These are phyloP conservation scores for Noctuana brunneofusca DNA, from an alignment of 2,888 invertebrate species.

Conservation along the genomic window DNA sequence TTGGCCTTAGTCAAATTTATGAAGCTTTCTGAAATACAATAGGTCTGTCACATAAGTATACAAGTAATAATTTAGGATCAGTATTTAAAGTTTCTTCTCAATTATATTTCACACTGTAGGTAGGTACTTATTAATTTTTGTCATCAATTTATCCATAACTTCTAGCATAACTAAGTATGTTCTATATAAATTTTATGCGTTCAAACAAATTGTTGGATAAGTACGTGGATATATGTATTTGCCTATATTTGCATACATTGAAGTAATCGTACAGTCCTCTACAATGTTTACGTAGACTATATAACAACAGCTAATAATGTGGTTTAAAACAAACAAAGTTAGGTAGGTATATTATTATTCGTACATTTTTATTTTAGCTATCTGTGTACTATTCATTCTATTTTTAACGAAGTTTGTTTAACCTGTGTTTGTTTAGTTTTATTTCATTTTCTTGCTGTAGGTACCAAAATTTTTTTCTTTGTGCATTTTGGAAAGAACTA, in stretches of 20 bases:
- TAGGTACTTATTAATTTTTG: not conserved
- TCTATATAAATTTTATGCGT: too few species aligned
- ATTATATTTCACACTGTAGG: too few species aligned
- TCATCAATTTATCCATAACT: not conserved
- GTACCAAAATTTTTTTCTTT: too few species aligned
- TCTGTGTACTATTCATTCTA: not conserved
- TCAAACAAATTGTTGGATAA: too few species aligned
- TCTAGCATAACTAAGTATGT: too few species aligned
- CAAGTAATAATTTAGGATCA: too few species aligned
- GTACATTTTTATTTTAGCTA: not conserved
- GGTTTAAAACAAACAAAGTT: not conserved
- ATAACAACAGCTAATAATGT: not conserved
- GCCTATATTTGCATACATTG: not conserved
- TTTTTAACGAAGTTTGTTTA: not conserved
- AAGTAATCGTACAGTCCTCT: not conserved
- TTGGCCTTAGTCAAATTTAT: conserved; percentile 42
- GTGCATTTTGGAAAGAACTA: too few species aligned
- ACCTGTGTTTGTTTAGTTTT: not conserved
- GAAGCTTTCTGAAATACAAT: conserved; percentile 46
- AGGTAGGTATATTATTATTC: not conserved
- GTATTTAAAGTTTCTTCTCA: too few species aligned
- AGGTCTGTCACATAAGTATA: not conserved
- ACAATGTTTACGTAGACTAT: not conserved
- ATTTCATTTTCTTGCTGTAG: too few species aligned
- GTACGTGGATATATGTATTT: too few species aligned